Conservation (phyloP, 2,113 vertebrate genomes). For the Furnarius figulus region DNA sequence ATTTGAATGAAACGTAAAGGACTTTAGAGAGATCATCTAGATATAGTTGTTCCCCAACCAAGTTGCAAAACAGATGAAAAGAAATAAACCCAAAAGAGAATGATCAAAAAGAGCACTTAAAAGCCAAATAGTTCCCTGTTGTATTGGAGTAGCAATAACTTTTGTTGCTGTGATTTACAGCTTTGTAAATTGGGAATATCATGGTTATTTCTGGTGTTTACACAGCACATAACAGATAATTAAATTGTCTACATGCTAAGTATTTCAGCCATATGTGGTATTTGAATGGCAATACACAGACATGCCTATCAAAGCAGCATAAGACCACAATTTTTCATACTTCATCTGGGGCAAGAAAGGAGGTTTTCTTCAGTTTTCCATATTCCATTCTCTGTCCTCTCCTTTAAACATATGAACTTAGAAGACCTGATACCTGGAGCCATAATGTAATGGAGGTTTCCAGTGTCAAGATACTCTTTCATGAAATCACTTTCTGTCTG, state of each 20-base stretch:
- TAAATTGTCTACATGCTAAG: constrained; percentile 21
- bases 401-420: neutral
- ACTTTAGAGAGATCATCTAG: neutral
- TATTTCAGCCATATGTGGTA: neutral
- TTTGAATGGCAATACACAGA: neutral
- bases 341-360: neutral
- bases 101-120: constrained; percentile 22
- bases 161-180: constrained; percentile 41
- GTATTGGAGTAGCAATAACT: constrained; percentile 27
- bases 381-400: neutral
- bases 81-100: constrained; percentile 18
- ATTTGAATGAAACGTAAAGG: neutral
- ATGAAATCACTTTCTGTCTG: neutral
- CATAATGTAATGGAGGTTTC: neutral
- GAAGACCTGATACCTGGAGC: neutral
- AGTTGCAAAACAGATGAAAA: neutral
- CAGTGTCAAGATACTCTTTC: neutral
- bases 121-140: neutral
- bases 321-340: neutral
- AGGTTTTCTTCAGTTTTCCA: neutral
- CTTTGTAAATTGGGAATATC: constrained; percentile 51
- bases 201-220: constrained; percentile 17
- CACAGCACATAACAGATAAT: constrained; percentile 23
- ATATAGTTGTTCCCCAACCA: neutral
- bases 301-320: neutral